A percentile compares a stretch with the other conserved stretches of the same genome.
Conservation (phyloP, 2,888 invertebrate genomes). For the Lasioglossum lativentre region DNA sequence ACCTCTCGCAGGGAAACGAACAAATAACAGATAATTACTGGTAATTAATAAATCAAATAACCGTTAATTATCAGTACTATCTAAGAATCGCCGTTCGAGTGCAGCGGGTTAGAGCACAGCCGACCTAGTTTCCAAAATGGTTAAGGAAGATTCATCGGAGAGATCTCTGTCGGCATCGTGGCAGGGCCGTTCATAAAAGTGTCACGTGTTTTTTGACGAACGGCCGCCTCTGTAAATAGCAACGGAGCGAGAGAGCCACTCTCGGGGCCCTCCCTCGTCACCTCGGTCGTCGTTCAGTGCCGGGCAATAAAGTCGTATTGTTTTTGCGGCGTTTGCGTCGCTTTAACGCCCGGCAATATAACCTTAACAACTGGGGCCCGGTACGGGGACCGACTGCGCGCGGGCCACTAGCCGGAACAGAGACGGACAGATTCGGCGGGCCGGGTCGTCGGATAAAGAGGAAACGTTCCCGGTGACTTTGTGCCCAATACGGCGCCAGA, state of each 20-base stretch:
- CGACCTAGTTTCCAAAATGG: background rate
- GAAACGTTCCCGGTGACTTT: conserved; percentile 71
- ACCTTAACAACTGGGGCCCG: conserved; percentile 79
- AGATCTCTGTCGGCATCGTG: background rate
- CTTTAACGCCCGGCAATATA: conserved; percentile 82
- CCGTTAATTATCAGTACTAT: background rate
- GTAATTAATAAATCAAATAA: too few species aligned
- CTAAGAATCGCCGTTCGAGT: background rate
- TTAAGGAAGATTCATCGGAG: background rate
- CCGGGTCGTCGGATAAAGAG: conserved; percentile 31
- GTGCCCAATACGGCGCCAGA: conserved; percentile 78
- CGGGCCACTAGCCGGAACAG: conserved; percentile 14
- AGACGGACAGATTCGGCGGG: conserved; percentile 31
- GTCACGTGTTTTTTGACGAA: conserved; percentile 69
- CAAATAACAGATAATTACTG: too few species aligned
- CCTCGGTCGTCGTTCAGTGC: conserved; percentile 27
- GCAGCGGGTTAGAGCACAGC: background rate
- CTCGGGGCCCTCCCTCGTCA: conserved; percentile 28
- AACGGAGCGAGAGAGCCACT: conserved; percentile 30
- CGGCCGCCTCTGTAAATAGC: conserved; percentile 51
- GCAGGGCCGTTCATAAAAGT: conserved; percentile 63
- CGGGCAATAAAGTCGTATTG: conserved; percentile 81
- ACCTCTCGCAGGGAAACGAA: too few species aligned
- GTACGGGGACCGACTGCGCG: conserved; percentile 20
- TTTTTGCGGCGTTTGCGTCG: conserved; percentile 80